These are phyloP conservation scores for Actinia tenebrosa DNA, from an alignment of 64 coral and sea anemone genomes.

Conservation along the genomic window DNA sequence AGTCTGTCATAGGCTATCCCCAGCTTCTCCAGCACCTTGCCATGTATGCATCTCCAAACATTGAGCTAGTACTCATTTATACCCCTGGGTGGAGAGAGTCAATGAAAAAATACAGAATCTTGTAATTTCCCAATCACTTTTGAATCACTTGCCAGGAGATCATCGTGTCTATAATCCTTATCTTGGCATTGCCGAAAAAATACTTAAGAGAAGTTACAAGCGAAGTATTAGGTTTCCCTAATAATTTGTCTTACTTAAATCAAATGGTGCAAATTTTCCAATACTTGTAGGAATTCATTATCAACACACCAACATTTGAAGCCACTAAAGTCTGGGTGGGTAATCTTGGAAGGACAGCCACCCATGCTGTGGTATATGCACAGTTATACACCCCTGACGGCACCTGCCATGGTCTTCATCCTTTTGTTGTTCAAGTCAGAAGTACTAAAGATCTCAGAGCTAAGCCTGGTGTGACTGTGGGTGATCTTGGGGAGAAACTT, in stretches of 20 bases:
- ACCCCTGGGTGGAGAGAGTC: no score
- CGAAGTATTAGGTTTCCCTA: no score
- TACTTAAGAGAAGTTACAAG: no score
- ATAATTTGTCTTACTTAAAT: not conserved
- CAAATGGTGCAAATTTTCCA: not conserved
- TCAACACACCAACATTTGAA: constrained; percentile 81
- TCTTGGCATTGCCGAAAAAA: no score
- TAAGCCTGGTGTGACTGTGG: constrained; percentile 81
- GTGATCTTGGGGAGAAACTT: constrained; percentile 90
- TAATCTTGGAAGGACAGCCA: constrained; percentile 83
- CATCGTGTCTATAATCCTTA: no score
- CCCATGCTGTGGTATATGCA: constrained; percentile 91
- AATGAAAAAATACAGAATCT: no score
- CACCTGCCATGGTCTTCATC: constrained; percentile 85
- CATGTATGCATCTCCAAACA: no score
- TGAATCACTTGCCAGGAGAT: no score
- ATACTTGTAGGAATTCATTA: constrained; percentile 65
- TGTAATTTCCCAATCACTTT: no score
- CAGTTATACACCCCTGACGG: constrained; percentile 91
- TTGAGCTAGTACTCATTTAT: no score
- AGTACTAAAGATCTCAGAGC: constrained; percentile 69
- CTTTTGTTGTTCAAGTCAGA: constrained; percentile 81
- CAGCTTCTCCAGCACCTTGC: no score
- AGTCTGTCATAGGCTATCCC: no score
- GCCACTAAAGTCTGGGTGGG: constrained; percentile 98